Evolutionary conservation across 2,888 invertebrate species (phyloP).

Genomic region (Galerucella calmariensis): DNA sequence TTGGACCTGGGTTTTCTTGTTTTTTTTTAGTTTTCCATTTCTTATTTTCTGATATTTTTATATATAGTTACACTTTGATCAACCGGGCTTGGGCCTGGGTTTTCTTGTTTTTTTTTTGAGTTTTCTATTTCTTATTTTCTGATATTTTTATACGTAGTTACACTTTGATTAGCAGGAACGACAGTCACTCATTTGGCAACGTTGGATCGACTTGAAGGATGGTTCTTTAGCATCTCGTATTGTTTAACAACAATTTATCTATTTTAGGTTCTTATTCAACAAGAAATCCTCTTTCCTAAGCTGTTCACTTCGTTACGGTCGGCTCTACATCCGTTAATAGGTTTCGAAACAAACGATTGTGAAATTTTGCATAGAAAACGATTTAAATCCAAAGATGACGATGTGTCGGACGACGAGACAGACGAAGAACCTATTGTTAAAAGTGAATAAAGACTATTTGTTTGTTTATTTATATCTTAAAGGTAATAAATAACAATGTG

Average conservation of each 20-base stretch:
- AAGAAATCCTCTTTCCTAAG: slow-evolving; percentile 81
- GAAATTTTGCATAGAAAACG: slow-evolving; percentile 70
- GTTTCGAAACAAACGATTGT: slow-evolving; percentile 65
- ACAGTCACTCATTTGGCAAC: too few species aligned
- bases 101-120: too few species aligned
- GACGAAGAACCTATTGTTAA: slow-evolving; percentile 76
- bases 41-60: too few species aligned
- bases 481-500: neutral
- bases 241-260: neutral
- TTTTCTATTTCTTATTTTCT: too few species aligned
- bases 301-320: slow-evolving; percentile 79
- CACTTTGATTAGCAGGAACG: too few species aligned
- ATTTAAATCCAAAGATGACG: slow-evolving; percentile 70
- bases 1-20: too few species aligned
- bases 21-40: too few species aligned
- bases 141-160: too few species aligned
- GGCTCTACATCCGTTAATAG: slow-evolving; percentile 77
- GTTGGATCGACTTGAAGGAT: too few species aligned
- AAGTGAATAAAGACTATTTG: slow-evolving; percentile 48
- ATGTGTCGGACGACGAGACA: slow-evolving; percentile 71
- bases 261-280: slow-evolving; percentile 71
- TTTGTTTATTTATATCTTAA: neutral
- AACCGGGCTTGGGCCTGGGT: too few species aligned
- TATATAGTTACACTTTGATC: too few species aligned
- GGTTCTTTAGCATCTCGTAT: too few species aligned